Base-by-base conservation (phyloP, 2,888 invertebrate genomes). In the Busseola fusca region DNA sequence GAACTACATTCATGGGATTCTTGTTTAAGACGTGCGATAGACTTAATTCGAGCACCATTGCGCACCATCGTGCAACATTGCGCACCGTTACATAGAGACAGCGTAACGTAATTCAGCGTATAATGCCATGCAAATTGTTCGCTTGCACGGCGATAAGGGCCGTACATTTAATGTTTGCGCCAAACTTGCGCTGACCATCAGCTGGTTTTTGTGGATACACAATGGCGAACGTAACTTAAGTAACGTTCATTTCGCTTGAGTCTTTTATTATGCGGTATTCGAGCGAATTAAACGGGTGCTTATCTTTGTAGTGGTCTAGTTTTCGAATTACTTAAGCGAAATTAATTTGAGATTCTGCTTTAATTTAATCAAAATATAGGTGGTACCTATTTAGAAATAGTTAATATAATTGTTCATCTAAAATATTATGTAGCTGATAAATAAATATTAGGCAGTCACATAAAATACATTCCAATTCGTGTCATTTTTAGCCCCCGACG, bases 121-220 rank as follows among this genome's bases (percentile, higher is more conserved):
- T 80, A 80, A 78, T 80, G 62, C 30, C 52, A 82, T 78, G 80
- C 78, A 78, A 80, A 82, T 82, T 78, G 79, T 69, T 73, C 74
- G 78, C 78, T 78, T 82, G 74, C 66, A 60, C 58, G 50, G 58
- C 64, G 78, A 82, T 82, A 80, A 80, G 82, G 57, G 82, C 9
- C 45, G 58, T 58, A 58, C 69, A 65, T 81, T 82, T 69, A 73
- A 67, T 78, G 79, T 81, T 79, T 81, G 69, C 58, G 34, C 78
- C 64, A 81, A 78, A 69, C 64, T 80, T 73, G 57, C 69, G 57
- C 66, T 81, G 66, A 69, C 78, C 74, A 73, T 69, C 60, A 69
- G 66, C 37, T 73, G 56, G 66, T 80, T 80, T 73, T 80, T 81
- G 78, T 67, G 68, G 59, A 57, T 45, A 52, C 21, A 60, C 45